phyloP scores from a whole-genome alignment of 2,888 invertebrate genomes.

The Blastobasis adustella region DNA sequence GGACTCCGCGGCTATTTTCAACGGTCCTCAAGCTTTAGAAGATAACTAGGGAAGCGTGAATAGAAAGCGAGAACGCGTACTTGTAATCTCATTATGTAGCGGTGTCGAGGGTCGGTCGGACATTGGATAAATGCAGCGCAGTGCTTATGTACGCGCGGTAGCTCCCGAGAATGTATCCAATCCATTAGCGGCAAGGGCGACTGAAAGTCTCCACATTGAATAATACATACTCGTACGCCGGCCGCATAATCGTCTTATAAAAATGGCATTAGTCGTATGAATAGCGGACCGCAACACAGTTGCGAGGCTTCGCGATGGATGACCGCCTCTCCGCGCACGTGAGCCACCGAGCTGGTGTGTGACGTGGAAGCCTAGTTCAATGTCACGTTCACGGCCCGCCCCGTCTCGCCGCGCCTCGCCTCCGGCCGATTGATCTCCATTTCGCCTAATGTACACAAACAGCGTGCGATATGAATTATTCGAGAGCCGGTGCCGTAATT shows the following conservation, averaged over 20 bases:
- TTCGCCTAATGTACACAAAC: conserved; percentile 8
- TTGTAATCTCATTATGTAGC: too few species aligned
- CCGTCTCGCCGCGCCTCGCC: too few species aligned
- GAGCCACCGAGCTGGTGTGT: conserved; percentile 27
- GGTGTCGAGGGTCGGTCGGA: too few species aligned
- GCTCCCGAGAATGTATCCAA: conserved; percentile 7
- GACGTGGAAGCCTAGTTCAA: conserved; percentile 37
- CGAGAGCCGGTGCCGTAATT: not conserved
- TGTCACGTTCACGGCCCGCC: conserved; percentile 53
- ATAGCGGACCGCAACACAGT: conserved; percentile 18
- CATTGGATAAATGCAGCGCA: not conserved
- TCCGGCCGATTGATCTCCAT: conserved; percentile 18
- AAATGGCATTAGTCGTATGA: not conserved
- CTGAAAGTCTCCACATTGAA: conserved; percentile 13
- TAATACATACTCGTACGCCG: conserved; percentile 20
- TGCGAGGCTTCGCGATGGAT: conserved; percentile 49
- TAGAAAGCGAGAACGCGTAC: too few species aligned
- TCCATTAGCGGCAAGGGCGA: conserved; percentile 21
- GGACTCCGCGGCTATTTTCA: not conserved
- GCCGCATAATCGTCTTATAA: conserved; percentile 35
- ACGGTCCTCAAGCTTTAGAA: too few species aligned
- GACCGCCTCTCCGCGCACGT: conserved; percentile 21
- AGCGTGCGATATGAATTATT: conserved; percentile 3
- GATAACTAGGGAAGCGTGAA: too few species aligned
- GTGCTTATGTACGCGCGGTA: not conserved